Conservation (phyloP, 2,888 invertebrate genomes). For the Nemurella pictetii region DNA sequence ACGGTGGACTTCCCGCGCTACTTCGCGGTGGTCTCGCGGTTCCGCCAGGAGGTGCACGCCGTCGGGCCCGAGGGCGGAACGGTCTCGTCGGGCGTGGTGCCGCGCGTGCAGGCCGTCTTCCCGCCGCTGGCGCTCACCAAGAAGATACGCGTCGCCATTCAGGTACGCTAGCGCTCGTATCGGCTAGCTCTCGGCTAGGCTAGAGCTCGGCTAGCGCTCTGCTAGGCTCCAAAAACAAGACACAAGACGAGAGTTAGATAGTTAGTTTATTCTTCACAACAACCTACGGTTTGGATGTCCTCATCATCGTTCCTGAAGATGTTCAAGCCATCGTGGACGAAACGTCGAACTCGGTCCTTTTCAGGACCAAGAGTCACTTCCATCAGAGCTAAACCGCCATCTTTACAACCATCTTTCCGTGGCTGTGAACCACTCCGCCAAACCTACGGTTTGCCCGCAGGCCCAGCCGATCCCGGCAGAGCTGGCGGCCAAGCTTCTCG, state of each 20-base stretch:
- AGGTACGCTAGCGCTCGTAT: slow-evolving; percentile 60
- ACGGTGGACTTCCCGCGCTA: slow-evolving; percentile 98
- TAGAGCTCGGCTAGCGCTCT: too few relatives aligned
- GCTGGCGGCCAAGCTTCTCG: slow-evolving; percentile 82
- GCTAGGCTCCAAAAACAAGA: too few relatives aligned
- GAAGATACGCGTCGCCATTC: slow-evolving; percentile 96
- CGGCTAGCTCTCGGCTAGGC: too few relatives aligned
- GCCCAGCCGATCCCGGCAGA: slow-evolving; percentile 92
- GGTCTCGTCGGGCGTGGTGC: slow-evolving; percentile 90
- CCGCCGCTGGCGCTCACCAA: slow-evolving; percentile 97
- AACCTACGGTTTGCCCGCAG: slow-evolving; percentile 57
- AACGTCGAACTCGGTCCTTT: too few relatives aligned
- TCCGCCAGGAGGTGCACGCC: slow-evolving; percentile 94
- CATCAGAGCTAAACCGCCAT: too few relatives aligned
- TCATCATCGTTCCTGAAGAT: too few relatives aligned
- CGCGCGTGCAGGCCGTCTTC: slow-evolving; percentile 85
- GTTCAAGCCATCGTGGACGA: too few relatives aligned
- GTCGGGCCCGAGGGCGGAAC: slow-evolving; percentile 98
- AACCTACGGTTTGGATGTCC: too few relatives aligned
- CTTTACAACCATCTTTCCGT: background rate
- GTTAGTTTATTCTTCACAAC: too few relatives aligned
- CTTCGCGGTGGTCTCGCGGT: slow-evolving; percentile 92
- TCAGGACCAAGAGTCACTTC: too few relatives aligned
- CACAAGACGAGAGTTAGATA: too few relatives aligned
- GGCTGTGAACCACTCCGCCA: too few relatives aligned